Percentiles rank a stretch among this genome's conserved stretches.
These are phyloP conservation scores for Muscina levida DNA, from an alignment of 2,888 invertebrate genomes.

Conservation along the genomic window DNA sequence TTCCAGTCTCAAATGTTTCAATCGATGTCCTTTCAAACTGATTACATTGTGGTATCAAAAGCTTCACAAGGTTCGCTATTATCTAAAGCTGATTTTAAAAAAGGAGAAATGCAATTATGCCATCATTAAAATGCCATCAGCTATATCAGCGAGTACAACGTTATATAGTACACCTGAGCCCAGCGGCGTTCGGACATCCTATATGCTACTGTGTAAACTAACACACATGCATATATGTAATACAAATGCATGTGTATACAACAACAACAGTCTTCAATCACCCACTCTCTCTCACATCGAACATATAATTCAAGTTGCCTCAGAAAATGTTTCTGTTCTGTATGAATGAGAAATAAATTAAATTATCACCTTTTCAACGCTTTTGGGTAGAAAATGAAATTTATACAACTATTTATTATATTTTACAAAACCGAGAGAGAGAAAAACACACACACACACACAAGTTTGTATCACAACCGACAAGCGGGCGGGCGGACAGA, in stretches of 20 bases:
- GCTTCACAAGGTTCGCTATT: background rate
- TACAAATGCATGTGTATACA: background rate
- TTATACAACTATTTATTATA: slow-evolving; percentile 45
- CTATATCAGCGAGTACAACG: slow-evolving; percentile 15
- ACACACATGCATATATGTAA: slow-evolving; percentile 1
- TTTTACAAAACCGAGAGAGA: background rate
- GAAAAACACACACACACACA: background rate
- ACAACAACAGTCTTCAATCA: too few relatives aligned
- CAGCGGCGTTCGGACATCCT: slow-evolving; percentile 20
- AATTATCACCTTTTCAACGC: slow-evolving; percentile 48
- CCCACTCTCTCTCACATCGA: too few relatives aligned
- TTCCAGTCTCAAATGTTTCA: too few relatives aligned
- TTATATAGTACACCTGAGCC: slow-evolving; percentile 40
- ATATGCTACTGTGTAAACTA: background rate
- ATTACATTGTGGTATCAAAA: too few relatives aligned
- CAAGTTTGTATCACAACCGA: too few relatives aligned
- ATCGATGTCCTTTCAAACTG: too few relatives aligned
- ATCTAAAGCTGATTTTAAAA: background rate
- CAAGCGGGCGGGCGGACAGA: too few relatives aligned
- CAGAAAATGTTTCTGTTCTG: background rate
- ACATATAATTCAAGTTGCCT: too few relatives aligned
- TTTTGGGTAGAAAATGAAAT: slow-evolving; percentile 43
- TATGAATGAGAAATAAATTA: slow-evolving; percentile 34
- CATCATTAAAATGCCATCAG: slow-evolving; percentile 31
- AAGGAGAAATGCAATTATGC: slow-evolving; percentile 5